A percentile compares a stretch with the other conserved stretches of the same genome.
These are phyloP conservation scores for Barbus barbus DNA, from an alignment of 2,113 vertebrate species.

Conservation along the genomic window DNA sequence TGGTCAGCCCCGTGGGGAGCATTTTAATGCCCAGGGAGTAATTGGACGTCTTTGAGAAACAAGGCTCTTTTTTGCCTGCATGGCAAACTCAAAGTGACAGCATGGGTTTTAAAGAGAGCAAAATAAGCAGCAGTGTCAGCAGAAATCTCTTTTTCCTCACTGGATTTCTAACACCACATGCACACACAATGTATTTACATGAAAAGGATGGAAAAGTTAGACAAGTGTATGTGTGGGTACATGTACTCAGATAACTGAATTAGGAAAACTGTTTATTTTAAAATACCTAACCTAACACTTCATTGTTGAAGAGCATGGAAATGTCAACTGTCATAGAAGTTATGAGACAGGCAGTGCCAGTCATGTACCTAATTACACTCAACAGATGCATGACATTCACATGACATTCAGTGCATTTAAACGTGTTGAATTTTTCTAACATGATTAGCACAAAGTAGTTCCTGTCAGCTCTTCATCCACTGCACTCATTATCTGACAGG, in stretches of 20 bases:
- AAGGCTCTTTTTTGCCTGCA: slow-evolving; percentile 38
- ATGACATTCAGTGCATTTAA: neutral
- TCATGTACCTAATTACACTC: neutral
- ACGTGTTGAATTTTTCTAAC: slow-evolving; percentile 8
- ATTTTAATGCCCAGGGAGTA: slow-evolving; percentile 39
- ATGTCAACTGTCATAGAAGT: neutral
- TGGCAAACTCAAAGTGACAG: slow-evolving; percentile 40
- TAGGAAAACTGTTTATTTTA: no score
- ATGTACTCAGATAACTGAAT: neutral
- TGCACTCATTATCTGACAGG: slow-evolving; percentile 30
- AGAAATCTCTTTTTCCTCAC: neutral
- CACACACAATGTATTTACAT: neutral
- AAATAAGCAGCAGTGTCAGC: slow-evolving; percentile 15
- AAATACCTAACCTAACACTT: neutral
- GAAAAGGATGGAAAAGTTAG: neutral
- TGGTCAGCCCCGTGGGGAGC: neutral
- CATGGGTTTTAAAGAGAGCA: slow-evolving; percentile 17
- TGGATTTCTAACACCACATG: slow-evolving; percentile 11
- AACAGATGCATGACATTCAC: neutral
- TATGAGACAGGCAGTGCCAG: neutral
- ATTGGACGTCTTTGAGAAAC: slow-evolving; percentile 33
- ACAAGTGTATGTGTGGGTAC: neutral
- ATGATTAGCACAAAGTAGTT: slow-evolving; percentile 30
- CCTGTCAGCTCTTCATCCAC: slow-evolving; percentile 6
- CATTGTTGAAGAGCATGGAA: neutral